A percentile compares a stretch with the other conserved stretches of the same genome.
phyloP scores from a whole-genome alignment of 2,113 vertebrate genomes.

The Canis aureus region DNA sequence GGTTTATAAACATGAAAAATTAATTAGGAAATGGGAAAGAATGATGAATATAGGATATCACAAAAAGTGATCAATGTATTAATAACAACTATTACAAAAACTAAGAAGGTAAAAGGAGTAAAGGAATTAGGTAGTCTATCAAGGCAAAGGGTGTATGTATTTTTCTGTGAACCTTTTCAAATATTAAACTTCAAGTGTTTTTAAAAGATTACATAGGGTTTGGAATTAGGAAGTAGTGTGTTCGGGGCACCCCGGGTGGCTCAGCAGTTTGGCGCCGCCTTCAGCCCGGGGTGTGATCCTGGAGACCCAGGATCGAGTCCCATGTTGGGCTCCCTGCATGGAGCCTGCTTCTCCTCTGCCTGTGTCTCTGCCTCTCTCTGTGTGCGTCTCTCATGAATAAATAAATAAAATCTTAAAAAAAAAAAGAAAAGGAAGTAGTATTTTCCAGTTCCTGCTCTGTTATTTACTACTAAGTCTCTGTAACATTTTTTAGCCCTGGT shows the following conservation, averaged over 20 bases:
- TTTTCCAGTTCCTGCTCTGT: slow-evolving; percentile 20
- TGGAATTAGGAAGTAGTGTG: slow-evolving; percentile 25
- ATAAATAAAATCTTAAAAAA: no score
- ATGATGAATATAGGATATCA: neutral
- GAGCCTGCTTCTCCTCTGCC: no score
- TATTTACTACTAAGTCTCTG: slow-evolving; percentile 37
- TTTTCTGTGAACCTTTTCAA: slow-evolving; percentile 50
- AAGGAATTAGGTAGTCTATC: neutral
- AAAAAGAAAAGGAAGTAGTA: neutral
- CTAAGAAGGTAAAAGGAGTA: neutral
- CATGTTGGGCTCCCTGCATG: no score
- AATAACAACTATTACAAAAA: neutral
- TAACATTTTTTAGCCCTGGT: neutral
- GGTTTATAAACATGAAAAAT: slow-evolving; percentile 1
- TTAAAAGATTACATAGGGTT: neutral
- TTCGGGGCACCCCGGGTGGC: neutral
- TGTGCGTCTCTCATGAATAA: no score
- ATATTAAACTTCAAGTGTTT: slow-evolving; percentile 39
- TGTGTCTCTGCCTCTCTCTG: no score
- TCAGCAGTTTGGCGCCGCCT: no score
- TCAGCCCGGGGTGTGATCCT: no score
- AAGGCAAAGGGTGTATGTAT: neutral
- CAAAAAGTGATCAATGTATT: slow-evolving; percentile 33
- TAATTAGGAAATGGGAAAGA: slow-evolving; percentile 13
- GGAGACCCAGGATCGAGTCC: no score